Evolutionary conservation across 2,888 invertebrate genomes (phyloP).

Genomic region (Sinelater perroti): DNA sequence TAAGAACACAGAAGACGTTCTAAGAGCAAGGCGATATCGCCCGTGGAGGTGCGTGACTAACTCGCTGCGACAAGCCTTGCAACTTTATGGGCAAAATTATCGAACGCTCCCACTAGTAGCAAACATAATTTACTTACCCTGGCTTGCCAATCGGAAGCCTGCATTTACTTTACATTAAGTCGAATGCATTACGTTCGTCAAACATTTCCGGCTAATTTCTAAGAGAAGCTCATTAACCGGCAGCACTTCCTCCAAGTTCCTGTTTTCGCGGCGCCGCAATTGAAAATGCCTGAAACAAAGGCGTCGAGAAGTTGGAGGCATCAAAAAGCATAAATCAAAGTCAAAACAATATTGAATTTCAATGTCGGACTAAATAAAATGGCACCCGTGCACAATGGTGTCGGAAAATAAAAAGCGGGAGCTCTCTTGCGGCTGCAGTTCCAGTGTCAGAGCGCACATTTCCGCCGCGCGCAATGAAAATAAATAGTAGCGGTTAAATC

Average conservation of each 20-base stretch:
- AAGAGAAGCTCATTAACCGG: background rate
- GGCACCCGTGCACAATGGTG: background rate
- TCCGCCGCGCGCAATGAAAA: conserved; percentile 48
- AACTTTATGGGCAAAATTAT: conserved; percentile 9
- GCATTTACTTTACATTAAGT: background rate
- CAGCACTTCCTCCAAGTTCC: background rate
- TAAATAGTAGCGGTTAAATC: conserved; percentile 55
- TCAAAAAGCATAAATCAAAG: conserved; percentile 2
- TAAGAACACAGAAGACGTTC: conserved; percentile 4
- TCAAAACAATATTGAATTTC: conserved; percentile 17
- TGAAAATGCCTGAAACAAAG: too few species aligned
- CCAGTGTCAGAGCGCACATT: conserved; percentile 20
- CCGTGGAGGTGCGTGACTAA: conserved; percentile 12
- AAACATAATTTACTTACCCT: conserved; percentile 1
- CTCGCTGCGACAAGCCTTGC: conserved; percentile 5
- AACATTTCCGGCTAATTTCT: background rate
- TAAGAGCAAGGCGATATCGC: conserved; percentile 13
- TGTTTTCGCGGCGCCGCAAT: background rate
- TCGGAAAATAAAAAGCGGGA: background rate
- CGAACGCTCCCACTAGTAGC: background rate
- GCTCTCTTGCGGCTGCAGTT: conserved; percentile 14
- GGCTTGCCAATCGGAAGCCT: conserved; percentile 1
- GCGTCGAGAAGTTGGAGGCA: background rate
- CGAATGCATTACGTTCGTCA: background rate
- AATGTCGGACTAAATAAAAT: conserved; percentile 10